Base-by-base conservation (phyloP, 2,113 vertebrate genomes). In the Buteo buteo region DNA sequence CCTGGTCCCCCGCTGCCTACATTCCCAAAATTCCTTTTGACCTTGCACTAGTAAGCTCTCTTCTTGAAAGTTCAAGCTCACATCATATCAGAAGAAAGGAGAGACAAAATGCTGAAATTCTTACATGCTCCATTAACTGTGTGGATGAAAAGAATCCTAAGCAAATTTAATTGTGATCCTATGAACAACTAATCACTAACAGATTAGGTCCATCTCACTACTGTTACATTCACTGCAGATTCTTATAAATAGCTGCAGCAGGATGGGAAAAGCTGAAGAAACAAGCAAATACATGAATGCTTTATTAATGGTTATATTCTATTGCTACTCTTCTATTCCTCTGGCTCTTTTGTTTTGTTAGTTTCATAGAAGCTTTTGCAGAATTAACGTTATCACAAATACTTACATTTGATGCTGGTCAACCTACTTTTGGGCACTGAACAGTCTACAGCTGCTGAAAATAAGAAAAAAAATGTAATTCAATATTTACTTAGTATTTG, bases 361-460 rank as follows among this genome's bases (percentile, higher is more conserved):
- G 12, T 72, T 94, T 72, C 62, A 81, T 8, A 77, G 42, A 73
- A 73, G 15, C 40, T 91, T 88, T 91, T 44, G 6, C 66, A 94
- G 45, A 94, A 84, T 47, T 21, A 42, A 44, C 1, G 5, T 32
- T 31, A 29, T 49, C 54, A 82, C 54, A 91, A 45, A 72, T 94
- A 99, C 99, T 99, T 98, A 99, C 99, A 96, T 98, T 99, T 99
- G 87, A 99, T 97, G 97, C 98, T 99, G 57, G 95, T 71, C 50
- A 95, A 76, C 94, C 99, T 94, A 92, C 99, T 99, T 98, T 98
- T 98, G 90, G 99, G 99, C 59, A 98, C 78, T 40, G 99, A 99
- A 96, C 98, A 98, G 95, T 99, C 99, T 92, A 99, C 95, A 47
- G 97, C 98, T 97, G 99, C 99, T 99, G 95, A 95, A 98, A 98